Conservation (phyloP, 2,113 vertebrate species). For the Ibidorhyncha struthersii region DNA sequence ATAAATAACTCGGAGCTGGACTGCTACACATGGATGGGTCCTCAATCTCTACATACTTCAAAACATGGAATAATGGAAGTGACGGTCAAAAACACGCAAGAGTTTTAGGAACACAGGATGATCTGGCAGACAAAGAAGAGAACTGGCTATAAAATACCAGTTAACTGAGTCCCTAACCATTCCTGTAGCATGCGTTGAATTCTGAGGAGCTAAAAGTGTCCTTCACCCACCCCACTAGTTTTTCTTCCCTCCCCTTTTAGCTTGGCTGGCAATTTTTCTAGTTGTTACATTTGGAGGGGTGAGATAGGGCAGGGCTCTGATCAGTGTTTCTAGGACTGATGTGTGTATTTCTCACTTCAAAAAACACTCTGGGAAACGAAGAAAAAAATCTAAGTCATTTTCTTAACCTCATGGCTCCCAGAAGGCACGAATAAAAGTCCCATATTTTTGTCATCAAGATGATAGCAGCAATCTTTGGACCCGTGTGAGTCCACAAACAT, state of each 20-base stretch:
- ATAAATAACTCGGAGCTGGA: not conserved
- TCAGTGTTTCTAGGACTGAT: not conserved
- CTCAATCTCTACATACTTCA: not conserved
- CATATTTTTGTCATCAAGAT: conserved; percentile 65
- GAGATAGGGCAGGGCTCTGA: not conserved
- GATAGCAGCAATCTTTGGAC: conserved; percentile 64
- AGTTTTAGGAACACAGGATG: not conserved
- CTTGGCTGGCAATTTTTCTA: not conserved
- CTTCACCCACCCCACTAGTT: not conserved
- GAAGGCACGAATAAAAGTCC: conserved; percentile 34
- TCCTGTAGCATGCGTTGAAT: not conserved
- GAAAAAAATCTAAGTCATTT: conserved; percentile 45
- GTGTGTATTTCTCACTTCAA: not conserved
- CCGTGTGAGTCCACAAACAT: conserved; percentile 42
- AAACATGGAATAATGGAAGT: fast-evolving
- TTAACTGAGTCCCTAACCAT: not conserved
- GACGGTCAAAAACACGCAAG: not conserved
- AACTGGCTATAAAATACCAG: not conserved
- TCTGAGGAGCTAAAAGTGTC: not conserved
- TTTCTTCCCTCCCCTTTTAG: not conserved
- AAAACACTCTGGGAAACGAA: conserved; percentile 7
- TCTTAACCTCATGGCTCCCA: not conserved
- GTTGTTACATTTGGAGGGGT: not conserved
- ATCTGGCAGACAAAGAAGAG: not conserved
- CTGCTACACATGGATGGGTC: not conserved